phyloP scores from a whole-genome alignment of 2,888 invertebrate genomes.

The Drosophila neotestacea region DNA sequence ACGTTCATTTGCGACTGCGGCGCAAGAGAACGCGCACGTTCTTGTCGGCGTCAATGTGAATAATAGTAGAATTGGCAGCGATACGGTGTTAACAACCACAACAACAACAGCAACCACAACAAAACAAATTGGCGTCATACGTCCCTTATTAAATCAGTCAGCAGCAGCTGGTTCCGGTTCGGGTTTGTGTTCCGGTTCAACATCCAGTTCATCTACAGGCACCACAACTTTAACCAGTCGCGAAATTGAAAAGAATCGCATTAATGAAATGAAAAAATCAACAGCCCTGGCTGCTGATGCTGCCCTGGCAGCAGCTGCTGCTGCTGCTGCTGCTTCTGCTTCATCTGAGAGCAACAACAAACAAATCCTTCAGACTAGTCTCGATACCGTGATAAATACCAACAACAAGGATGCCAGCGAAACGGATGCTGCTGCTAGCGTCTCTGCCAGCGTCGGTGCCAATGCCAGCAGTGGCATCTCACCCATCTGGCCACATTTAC shows the following conservation, averaged over 20 bases:
- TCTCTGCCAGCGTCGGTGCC: slow-evolving; percentile 15
- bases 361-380: slow-evolving; percentile 63
- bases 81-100: slow-evolving; percentile 14
- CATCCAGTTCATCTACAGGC: slow-evolving; percentile 4
- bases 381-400: slow-evolving; percentile 81
- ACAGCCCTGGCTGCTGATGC: slow-evolving; percentile 64
- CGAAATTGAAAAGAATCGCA: slow-evolving; percentile 90
- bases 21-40: slow-evolving; percentile 71
- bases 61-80: slow-evolving; percentile 31
- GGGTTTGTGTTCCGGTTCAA: slow-evolving; percentile 17
- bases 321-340: slow-evolving; percentile 48
- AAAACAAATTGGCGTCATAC: slow-evolving; percentile 87
- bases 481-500: slow-evolving; percentile 78
- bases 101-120: slow-evolving; percentile 31
- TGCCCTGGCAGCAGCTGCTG: slow-evolving; percentile 38
- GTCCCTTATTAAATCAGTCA: slow-evolving; percentile 83
- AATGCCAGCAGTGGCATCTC: slow-evolving; percentile 42
- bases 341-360: slow-evolving; percentile 34
- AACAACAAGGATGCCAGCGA: slow-evolving; percentile 68
- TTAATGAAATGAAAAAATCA: slow-evolving; percentile 88
- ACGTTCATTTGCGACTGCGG: slow-evolving; percentile 62
- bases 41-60: slow-evolving; percentile 16
- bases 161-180: slow-evolving; percentile 27
- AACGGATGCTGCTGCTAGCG: slow-evolving; percentile 58
- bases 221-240: slow-evolving; percentile 86